These are phyloP conservation scores for Clanis bilineata DNA, from an alignment of 2,888 invertebrate species.

Conservation along the genomic window DNA sequence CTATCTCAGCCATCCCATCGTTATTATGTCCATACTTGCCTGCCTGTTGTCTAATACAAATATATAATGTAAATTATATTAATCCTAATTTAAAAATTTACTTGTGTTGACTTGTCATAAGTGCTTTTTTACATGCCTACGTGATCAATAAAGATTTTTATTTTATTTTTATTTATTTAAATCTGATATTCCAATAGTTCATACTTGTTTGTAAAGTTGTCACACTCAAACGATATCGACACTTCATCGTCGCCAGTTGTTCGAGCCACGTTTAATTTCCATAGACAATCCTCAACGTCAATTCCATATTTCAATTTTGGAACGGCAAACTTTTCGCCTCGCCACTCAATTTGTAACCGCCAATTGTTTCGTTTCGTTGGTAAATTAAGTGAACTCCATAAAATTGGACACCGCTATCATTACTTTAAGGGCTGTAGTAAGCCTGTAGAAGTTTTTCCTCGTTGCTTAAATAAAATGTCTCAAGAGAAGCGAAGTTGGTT, in stretches of 20 bases:
- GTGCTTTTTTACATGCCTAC: no score
- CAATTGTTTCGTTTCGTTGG: slow-evolving; percentile 18
- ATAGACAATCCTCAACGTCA: slow-evolving; percentile 23
- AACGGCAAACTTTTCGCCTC: slow-evolving; percentile 23
- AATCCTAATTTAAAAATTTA: no score
- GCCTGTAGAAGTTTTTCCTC: not conserved
- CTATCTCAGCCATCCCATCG: no score
- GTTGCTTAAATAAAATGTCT: not conserved
- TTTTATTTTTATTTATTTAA: no score
- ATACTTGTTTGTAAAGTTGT: not conserved
- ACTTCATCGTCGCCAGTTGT: not conserved
- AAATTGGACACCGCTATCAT: not conserved
- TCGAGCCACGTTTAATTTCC: slow-evolving; percentile 23
- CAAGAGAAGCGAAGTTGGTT: not conserved
- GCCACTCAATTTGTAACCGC: slow-evolving; percentile 27
- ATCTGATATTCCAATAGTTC: not conserved
- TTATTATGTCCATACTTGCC: no score
- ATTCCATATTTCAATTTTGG: slow-evolving; percentile 22
- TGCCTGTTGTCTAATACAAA: no score
- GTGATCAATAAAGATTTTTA: no score
- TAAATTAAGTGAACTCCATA: slow-evolving; percentile 9
- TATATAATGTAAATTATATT: no score
- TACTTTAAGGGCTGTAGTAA: not conserved
- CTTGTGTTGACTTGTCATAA: no score
- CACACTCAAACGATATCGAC: not conserved